Base-by-base conservation (phyloP, 2,797 vertebrate species). In the Lerista edwardsae region DNA sequence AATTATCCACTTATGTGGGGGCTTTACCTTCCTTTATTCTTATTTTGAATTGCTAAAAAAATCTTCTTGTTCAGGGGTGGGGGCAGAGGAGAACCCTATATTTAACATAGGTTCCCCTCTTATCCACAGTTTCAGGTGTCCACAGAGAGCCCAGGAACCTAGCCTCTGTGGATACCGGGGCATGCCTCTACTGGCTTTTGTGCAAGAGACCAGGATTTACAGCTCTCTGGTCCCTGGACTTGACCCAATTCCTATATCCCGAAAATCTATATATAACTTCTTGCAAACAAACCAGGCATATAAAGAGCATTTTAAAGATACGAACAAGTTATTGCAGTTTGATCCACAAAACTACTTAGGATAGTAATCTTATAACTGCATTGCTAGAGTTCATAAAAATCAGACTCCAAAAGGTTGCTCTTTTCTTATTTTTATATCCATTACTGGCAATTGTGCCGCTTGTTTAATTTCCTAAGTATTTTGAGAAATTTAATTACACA, bases 381-480 rank as follows among this genome's bases (percentile, higher is more conserved):
- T 76, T 57, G 36, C 64, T 91, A 61, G 82, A 83, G 15, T 80
- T 75, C 44, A 84, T 15, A 39, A 61, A 59, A 15, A 39, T 29
- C 23, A 29, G 55, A 11, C 27, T 51, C 19, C 12, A 44, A 64
- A 29, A 73, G 4, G 86, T 79, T 68, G 29, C 5, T 29, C 71
- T 90, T 84, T 85, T 87, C 57, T 93, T 69, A 88, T 17, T 90
- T 84, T 89, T 84, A 59, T 67, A 84, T 67, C 74, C 86, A 47
- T 91, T 93, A 89, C 83, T 7, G 88, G 87, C 90, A 93, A 11
- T 65, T 73, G 80, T 87, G 47, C 1, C 39, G 83, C 82, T 83
- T 91, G 78, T 89, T 93, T 92, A 87, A 93, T 94, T 93, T 91
- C 87, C 61, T 92, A 91, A 92, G 83, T 94, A 92, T 92, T 87